Conservation (phyloP, 2,797 vertebrate genomes). For the Botia almorhae region DNA sequence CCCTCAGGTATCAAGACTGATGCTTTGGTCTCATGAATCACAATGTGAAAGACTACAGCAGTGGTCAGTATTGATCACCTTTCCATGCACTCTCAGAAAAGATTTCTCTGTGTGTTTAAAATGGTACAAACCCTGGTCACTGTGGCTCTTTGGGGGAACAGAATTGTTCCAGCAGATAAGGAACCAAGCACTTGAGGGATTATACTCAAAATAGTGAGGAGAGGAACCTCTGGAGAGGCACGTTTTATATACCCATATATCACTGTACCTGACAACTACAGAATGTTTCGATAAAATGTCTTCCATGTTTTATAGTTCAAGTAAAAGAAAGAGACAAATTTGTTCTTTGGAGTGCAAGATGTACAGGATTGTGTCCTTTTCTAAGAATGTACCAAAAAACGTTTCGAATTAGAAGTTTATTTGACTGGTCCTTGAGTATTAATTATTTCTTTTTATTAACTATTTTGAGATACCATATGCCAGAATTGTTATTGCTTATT, state of each 20-base stretch:
- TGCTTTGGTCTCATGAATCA: conserved; percentile 5
- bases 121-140: neutral
- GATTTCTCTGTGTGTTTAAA: conserved; percentile 8
- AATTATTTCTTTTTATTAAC: too few species aligned
- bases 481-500: too few species aligned
- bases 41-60: conserved; percentile 10
- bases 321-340: neutral
- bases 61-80: conserved; percentile 17
- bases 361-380: neutral
- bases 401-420: neutral
- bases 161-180: conserved; percentile 19
- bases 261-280: conserved; percentile 10
- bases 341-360: conserved; percentile 3
- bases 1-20: conserved; percentile 77
- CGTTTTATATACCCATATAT: conserved; percentile 9
- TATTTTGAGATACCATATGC: too few species aligned
- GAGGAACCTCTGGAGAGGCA: neutral
- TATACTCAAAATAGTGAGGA: neutral
- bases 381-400: neutral
- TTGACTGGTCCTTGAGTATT: neutral
- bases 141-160: conserved; percentile 5
- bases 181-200: neutral
- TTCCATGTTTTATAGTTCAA: conserved; percentile 2
- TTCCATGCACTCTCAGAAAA: neutral
- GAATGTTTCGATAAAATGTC: neutral